Evolutionary conservation across 2,113 vertebrate genomes (phyloP).

Genomic region (Scartelaos histophorus): DNA sequence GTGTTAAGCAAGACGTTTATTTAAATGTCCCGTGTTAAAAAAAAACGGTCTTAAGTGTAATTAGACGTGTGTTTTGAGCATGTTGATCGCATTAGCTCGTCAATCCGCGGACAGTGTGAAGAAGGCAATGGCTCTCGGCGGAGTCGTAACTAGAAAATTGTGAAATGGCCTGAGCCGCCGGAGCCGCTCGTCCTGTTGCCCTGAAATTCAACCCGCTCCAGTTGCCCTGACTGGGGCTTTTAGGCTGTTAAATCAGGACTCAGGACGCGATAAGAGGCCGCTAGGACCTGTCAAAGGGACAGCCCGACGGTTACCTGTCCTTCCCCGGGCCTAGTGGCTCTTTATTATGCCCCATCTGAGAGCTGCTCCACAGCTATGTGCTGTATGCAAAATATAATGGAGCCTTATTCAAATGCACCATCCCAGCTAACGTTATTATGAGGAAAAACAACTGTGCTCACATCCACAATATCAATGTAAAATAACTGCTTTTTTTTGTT

Average conservation of each 20-base stretch:
- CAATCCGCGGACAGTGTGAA: constrained; percentile 45
- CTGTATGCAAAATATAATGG: constrained; percentile 4
- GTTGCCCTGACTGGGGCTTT: neutral
- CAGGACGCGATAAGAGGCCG: neutral
- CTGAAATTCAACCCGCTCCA: neutral
- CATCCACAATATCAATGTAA: neutral
- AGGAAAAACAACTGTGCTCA: neutral
- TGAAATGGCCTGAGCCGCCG: constrained; percentile 64
- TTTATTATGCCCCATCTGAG: constrained; percentile 6
- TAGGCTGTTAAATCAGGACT: constrained; percentile 5
- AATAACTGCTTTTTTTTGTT: neutral
- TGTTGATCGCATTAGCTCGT: constrained; percentile 40
- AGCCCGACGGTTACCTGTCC: constrained; percentile 47
- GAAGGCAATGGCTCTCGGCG: constrained; percentile 77
- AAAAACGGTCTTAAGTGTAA: neutral
- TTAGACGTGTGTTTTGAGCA: constrained; percentile 29
- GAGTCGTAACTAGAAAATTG: constrained; percentile 62
- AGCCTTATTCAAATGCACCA: constrained; percentile 21
- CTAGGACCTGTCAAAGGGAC: constrained; percentile 42
- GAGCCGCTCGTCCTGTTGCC: constrained; percentile 24
- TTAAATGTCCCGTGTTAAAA: neutral
- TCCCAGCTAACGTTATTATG: constrained; percentile 13
- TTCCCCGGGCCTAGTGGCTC: constrained; percentile 56
- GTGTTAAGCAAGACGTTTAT: neutral
- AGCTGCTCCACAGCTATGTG: constrained; percentile 9